phyloP scores from a whole-genome alignment of 2,888 invertebrate species.

The Formica aserva region DNA sequence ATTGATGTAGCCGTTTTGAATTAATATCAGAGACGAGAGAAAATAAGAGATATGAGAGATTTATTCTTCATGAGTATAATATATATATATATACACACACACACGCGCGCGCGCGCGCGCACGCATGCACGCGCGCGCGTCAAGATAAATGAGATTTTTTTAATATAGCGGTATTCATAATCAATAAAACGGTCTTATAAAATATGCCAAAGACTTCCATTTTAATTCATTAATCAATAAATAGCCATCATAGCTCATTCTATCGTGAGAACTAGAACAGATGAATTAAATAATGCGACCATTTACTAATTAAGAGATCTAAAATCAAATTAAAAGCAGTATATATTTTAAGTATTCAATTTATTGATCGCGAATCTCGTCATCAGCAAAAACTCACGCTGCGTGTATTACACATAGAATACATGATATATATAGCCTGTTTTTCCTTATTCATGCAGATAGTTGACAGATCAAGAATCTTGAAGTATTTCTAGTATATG shows the following conservation, averaged over 20 bases:
- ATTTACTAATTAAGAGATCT: neutral
- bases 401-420: neutral
- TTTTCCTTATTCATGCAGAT: neutral
- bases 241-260: neutral
- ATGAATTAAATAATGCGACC: constrained; percentile 19
- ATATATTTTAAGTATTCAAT: constrained; percentile 2
- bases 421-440: neutral
- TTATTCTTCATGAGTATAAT: neutral
- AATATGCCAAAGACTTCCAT: constrained; percentile 14
- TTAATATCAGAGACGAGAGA: neutral
- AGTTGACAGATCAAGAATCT: neutral
- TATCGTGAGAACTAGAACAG: neutral
- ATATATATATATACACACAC: neutral
- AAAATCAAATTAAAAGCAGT: neutral
- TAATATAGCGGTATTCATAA: neutral
- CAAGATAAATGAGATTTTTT: constrained; percentile 14
- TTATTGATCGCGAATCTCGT: neutral
- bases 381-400: neutral
- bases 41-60: neutral
- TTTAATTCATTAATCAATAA: constrained; percentile 32
- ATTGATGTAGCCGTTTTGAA: neutral
- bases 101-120: neutral
- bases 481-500: neutral
- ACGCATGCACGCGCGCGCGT: too few species aligned
- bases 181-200: constrained; percentile 29